Base-by-base conservation (phyloP, 2,797 vertebrate genomes). In the Cichlasoma orientale region DNA sequence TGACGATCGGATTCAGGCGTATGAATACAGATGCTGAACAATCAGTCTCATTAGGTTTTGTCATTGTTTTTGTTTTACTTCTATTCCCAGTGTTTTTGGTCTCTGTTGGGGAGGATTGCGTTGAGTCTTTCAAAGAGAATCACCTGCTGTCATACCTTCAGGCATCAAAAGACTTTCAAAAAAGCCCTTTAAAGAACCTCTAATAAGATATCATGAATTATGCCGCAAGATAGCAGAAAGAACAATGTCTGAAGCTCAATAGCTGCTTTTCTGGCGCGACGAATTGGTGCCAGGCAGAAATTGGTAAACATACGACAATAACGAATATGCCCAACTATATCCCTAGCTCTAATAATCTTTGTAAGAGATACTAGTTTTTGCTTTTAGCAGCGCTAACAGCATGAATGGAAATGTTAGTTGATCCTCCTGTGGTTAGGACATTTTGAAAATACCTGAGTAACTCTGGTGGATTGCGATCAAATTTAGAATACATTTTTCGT, bases 61-160 rank as follows among this genome's bases (percentile, higher is more conserved):
- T 56, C 52, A 58, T 86, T 56, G 57, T 55, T n/a, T 56, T n/a
- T 69, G 36, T 56, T 79, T 41, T 74, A 14, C 12, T 27, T 74
- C 2, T 31, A 23, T 50, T 54, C 10, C 50, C 23, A 4, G 19
- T 58, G 18, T 66, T 58, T 69, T 74, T 27, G 11, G 56, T 74
- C 59, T 77, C 47, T 11, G n/a, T 25, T n/a, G 41, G 58, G 12
- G 23, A 56, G 12, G n/a, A 27, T 38, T 63, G 38, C 61, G 7
- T 78, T 56, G 52, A 73, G 52, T 41, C 57, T 75, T 86, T 56
- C 56, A 80, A 74, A 78, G 72, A 72, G 47, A 73, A 82, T 61
- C 54, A 75, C 69, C 73, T 75, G 70, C 72, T 71, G 73, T 74
- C 59, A 74, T 18, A 72, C 68, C 82, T 31, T 16, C 18, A n/a